phyloP scores from a whole-genome alignment of 2,888 invertebrate species.

The Crocallis elinguaria region DNA sequence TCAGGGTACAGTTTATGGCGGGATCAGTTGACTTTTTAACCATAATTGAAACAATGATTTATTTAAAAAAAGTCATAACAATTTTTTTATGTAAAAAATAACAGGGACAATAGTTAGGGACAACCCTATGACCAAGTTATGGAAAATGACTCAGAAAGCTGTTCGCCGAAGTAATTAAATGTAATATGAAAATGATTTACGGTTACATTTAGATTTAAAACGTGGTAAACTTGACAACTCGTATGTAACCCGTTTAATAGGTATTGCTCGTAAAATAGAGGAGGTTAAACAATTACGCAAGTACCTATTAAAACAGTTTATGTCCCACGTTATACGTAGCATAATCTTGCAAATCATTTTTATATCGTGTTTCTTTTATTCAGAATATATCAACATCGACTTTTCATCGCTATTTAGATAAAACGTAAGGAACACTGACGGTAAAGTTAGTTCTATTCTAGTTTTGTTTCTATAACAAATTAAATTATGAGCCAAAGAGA shows the following conservation, averaged over 20 bases:
- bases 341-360: no score
- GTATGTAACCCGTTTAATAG: constrained; percentile 42
- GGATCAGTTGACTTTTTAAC: no score
- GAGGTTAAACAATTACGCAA: constrained; percentile 34
- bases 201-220: constrained; percentile 47
- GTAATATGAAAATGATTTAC: constrained; percentile 50
- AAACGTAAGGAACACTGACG: no score
- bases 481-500: no score
- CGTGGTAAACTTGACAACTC: constrained; percentile 40
- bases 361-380: no score
- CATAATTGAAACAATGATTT: not conserved
- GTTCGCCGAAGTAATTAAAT: constrained; percentile 44
- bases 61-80: not conserved
- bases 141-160: constrained; percentile 49
- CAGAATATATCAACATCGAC: no score
- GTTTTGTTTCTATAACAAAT: no score
- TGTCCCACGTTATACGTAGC: no score
- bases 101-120: not conserved
- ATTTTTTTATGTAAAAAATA: not conserved
- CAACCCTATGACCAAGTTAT: constrained; percentile 42
- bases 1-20: no score
- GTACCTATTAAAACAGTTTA: not conserved
- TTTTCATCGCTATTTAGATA: no score
- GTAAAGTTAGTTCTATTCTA: no score
- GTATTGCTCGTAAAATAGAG: constrained; percentile 35